Evolutionary conservation across 2,888 invertebrate species (phyloP).

Genomic region (Amphipyra tragopoginis): DNA sequence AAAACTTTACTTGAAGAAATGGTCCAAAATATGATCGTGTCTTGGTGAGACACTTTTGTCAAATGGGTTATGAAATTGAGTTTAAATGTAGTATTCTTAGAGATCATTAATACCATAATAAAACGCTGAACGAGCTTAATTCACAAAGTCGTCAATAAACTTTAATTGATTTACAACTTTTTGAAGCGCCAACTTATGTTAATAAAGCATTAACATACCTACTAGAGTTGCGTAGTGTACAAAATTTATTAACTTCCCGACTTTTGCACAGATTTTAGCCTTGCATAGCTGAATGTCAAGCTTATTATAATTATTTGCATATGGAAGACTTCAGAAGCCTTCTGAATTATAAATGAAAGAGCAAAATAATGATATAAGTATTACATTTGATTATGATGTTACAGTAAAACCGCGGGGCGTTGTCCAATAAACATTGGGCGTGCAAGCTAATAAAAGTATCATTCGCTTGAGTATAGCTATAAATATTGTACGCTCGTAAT

Average conservation of each 20-base stretch:
- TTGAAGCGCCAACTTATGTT: constrained; percentile 55
- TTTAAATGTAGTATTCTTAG: constrained; percentile 14
- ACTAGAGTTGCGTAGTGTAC: constrained; percentile 52
- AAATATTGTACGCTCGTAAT: constrained; percentile 42
- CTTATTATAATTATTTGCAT: constrained; percentile 66
- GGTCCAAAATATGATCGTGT: too few relatives aligned
- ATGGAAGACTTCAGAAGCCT: constrained; percentile 44
- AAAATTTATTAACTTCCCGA: constrained; percentile 71
- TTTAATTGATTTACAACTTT: constrained; percentile 61
- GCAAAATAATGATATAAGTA: constrained; percentile 24
- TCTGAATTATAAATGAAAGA: constrained; percentile 40
- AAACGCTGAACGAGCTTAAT: constrained; percentile 35
- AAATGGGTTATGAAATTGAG: too few relatives aligned
- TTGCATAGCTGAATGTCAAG: constrained; percentile 72
- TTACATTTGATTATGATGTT: constrained; percentile 48
- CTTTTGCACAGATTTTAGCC: constrained; percentile 69
- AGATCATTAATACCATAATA: constrained; percentile 18
- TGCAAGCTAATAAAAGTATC: constrained; percentile 53
- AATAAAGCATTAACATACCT: constrained; percentile 67
- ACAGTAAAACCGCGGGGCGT: constrained; percentile 35
- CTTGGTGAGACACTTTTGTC: too few relatives aligned
- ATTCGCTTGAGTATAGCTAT: constrained; percentile 42
- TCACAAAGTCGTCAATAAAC: constrained; percentile 25
- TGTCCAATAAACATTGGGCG: constrained; percentile 34
- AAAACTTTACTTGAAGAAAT: too few relatives aligned